Percentiles rank a stretch among this genome's conserved stretches.
phyloP scores from a whole-genome alignment of 2,113 vertebrate genomes.

The Neodon shergylaensis region DNA sequence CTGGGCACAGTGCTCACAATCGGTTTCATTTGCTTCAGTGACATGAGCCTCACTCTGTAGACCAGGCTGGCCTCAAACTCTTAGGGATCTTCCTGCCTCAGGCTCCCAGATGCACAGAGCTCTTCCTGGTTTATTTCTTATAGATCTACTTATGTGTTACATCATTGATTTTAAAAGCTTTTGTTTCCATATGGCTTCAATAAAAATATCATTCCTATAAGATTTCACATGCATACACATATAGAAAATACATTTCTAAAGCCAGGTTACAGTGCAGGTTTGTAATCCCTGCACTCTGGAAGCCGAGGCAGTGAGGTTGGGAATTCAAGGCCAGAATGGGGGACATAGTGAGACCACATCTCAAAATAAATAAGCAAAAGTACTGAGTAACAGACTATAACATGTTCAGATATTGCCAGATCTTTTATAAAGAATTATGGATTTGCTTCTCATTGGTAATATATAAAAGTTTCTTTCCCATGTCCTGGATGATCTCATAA shows the following conservation, averaged over 20 bases:
- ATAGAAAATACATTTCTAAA: neutral
- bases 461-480: neutral
- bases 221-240: neutral
- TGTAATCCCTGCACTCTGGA: too few relatives aligned
- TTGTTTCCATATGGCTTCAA: neutral
- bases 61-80: neutral
- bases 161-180: neutral
- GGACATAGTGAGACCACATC: neutral
- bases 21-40: neutral
- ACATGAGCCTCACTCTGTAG: neutral
- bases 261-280: neutral
- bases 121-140: neutral
- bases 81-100: neutral
- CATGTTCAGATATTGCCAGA: neutral
- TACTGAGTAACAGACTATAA: neutral
- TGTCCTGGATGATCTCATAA: neutral
- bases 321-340: neutral
- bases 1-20: neutral
- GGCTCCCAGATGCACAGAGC: neutral
- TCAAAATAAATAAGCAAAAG: neutral
- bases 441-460: neutral
- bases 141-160: neutral
- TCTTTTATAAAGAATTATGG: neutral
- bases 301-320: neutral
- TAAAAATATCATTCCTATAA: neutral